Base-by-base conservation (phyloP, 1,140 invertebrate species). In the Tetragnatha versicolor region DNA sequence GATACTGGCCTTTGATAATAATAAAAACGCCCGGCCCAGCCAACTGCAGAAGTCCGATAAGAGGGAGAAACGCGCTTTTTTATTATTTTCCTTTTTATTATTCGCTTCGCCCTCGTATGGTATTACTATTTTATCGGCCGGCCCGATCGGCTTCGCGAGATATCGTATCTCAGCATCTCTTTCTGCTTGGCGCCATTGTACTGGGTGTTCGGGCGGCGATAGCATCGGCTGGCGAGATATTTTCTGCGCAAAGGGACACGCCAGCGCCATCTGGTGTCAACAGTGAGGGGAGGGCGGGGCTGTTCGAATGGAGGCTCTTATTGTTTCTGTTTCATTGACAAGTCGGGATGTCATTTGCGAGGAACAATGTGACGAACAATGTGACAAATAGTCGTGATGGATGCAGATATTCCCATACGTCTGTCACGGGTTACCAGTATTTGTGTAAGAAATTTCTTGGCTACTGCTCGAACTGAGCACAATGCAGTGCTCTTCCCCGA, bases 141-240 rank as follows among this genome's bases (percentile, higher is more conserved):
- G 29, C 42, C 25, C 72, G 51, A 75, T 75, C 72, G 51, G 72
- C 51, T 75, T 75, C 63, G 72, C n/a, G 58, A 39, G 72, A 75
- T 75, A 75, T 75, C 72, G 55, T 75, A 75, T 75, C 72, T 27
- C 58, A 61, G 72, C 6, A 61, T 75, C 72, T 75, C 72, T 63
- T 75, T 75, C 58, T 75, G 58, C 53, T 75, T 75, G 58, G 72
- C 72, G 72, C 72, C 72, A 75, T 75, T 75, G 72, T 75, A 58
- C 72, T 75, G 55, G 58, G 58, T 61, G 72, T 63, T 58, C 51
- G 72, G 53, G 55, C 39, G 3, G 39, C 37, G 72, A 75, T 75
- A 63, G 72, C 42, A 75, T 75, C 72, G 55, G n/a, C 72, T 75
- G 72, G 72, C 72, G 72, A 75, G 72, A 75, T 75, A 75, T 61